Conservation (phyloP, 2,888 invertebrate species). For the Cetonia aurata region DNA sequence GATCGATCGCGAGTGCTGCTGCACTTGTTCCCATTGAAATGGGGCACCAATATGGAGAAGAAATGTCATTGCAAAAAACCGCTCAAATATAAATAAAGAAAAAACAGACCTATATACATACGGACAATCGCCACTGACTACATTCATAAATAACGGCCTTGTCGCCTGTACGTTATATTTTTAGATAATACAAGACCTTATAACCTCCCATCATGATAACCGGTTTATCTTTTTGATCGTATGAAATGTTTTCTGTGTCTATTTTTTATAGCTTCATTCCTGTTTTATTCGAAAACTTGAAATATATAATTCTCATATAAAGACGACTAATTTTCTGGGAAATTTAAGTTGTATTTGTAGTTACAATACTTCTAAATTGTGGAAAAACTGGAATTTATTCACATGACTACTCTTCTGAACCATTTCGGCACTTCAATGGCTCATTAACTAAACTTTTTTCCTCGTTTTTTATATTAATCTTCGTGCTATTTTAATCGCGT, state of each 20-base stretch:
- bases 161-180: conserved; percentile 53
- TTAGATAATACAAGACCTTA: conserved; percentile 60
- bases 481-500: too few species aligned
- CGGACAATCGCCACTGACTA: conserved; percentile 4
- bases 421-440: too few species aligned
- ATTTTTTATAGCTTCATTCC: conserved; percentile 14
- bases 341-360: too few species aligned
- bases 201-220: conserved; percentile 56
- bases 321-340: not conserved
- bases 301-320: not conserved
- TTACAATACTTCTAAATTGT: too few species aligned
- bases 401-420: too few species aligned
- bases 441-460: too few species aligned
- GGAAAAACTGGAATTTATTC: too few species aligned
- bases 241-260: conserved; percentile 23
- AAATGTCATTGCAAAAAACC: conserved; percentile 13
- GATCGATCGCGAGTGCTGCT: conserved; percentile 57
- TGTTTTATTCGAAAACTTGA: conserved; percentile 4
- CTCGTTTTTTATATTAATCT: too few species aligned
- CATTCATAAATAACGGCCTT: too few species aligned
- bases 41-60: conserved; percentile 19
- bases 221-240: conserved; percentile 54
- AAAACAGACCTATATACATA: not conserved
- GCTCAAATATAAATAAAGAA: not conserved
- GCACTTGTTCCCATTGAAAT: conserved; percentile 37